Conservation (phyloP, 2,113 vertebrate genomes). For the Clupea harengus region DNA sequence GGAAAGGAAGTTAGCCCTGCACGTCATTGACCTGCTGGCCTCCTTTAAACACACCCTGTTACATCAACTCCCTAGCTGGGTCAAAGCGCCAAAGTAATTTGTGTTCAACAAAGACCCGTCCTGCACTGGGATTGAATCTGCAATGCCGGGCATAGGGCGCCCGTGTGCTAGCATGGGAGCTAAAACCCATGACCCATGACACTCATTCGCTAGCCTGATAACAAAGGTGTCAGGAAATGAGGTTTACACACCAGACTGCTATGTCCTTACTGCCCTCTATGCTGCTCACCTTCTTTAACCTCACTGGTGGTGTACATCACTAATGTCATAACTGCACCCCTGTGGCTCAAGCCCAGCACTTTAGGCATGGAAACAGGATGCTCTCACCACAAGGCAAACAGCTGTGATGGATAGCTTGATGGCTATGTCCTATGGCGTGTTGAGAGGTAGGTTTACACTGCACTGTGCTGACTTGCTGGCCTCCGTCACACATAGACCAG, state of each 20-base stretch:
- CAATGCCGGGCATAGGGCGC: background rate
- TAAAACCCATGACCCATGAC: background rate
- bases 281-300: background rate
- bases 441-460: background rate
- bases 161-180: background rate
- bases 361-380: background rate
- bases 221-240: background rate
- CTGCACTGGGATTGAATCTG: background rate
- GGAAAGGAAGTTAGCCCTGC: too few relatives aligned
- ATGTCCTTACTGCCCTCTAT: background rate
- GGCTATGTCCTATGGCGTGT: background rate
- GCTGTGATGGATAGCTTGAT: background rate
- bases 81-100: background rate
- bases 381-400: background rate
- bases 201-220: background rate
- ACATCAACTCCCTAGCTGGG: background rate
- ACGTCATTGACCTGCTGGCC: background rate
- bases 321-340: conserved; percentile 6
- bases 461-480: background rate
- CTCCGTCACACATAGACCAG: background rate
- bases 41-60: background rate
- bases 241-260: background rate
- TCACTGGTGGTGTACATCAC: background rate
- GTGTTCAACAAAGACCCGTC: background rate
- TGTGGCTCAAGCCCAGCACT: background rate